Base-by-base conservation (phyloP, 2,888 invertebrate species). In the Azorinus chamasolen region DNA sequence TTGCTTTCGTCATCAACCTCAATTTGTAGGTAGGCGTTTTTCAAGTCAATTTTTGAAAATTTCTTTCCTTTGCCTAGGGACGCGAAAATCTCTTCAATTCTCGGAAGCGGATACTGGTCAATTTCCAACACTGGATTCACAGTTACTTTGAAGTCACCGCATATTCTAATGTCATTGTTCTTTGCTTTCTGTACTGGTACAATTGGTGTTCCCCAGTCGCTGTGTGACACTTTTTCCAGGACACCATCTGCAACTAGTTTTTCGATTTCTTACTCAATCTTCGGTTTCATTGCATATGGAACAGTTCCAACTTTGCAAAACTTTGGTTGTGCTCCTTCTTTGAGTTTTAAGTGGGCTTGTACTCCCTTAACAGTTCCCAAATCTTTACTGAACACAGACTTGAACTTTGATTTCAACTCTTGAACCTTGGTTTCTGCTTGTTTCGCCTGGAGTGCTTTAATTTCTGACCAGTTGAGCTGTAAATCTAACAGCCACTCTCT, bases 101-200 rank as follows among this genome's bases (percentile, higher is more conserved):
- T 74, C 68, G 82, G 84, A 50, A 90, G 64, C 59, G 79, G 83
- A 65, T 87, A 81, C 48, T 89, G 84, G 20, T 89, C 88, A 24
- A 88, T 75, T 43, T 86, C 74, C 27, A 91, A 46, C 18, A 79
- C 74, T 6, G 79, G 86, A 58, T 88, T 87, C 0, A 88, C 43
- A 0, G 88, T 83, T 1, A 83, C 82, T 18, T 85, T 85, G 55
- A 79, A 88, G 54, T 89, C 88, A 4, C 86, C 84, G 72, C 86
- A 89, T 20, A 87, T 73, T 25, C 88, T 27, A 24, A 82, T 54
- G n/a, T 64, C 43, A 12, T 79, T 76, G 46, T 76, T 62, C 22
- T 78, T 58, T 25, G 74, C 50, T 63, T 88, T 87, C 0, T 74
- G 54, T 10, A 88, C 82, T 27, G 83, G 77, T 1, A 62, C 62